Percentiles rank a stretch among this genome's conserved stretches.
Evolutionary conservation across 2,888 invertebrate genomes (phyloP).

Genomic region (Serripes groenlandicus): DNA sequence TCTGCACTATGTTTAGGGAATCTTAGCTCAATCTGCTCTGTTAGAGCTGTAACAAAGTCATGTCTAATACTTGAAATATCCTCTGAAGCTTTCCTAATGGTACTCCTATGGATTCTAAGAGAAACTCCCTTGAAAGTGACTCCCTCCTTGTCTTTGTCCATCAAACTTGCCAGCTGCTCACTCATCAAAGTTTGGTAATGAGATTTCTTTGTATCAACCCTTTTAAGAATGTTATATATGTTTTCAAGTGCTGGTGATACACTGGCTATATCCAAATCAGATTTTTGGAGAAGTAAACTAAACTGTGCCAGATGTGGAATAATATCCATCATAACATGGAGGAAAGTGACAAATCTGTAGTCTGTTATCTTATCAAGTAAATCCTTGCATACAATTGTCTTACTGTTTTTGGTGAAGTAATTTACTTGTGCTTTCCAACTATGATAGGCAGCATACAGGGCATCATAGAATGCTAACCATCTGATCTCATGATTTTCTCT

Average conservation of each 20-base stretch:
- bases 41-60: background rate
- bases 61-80: slow-evolving; percentile 8
- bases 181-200: slow-evolving; percentile 3
- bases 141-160: background rate
- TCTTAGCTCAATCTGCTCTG: background rate
- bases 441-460: slow-evolving; percentile 28
- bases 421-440: slow-evolving; percentile 9
- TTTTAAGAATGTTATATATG: background rate
- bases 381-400: background rate
- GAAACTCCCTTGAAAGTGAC: background rate
- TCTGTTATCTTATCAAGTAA: slow-evolving; percentile 11
- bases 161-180: background rate
- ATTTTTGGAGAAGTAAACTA: slow-evolving; percentile 7
- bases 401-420: slow-evolving; percentile 8
- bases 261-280: slow-evolving; percentile 8
- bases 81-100: slow-evolving; percentile 6
- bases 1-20: slow-evolving; percentile 5
- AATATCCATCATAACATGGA: slow-evolving; percentile 10
- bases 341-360: slow-evolving; percentile 7
- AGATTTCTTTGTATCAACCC: background rate
- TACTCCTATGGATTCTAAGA: slow-evolving; percentile 9
- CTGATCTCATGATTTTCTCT: slow-evolving; percentile 36
- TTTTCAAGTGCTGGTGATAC: slow-evolving; percentile 10
- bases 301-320: slow-evolving; percentile 14
- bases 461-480: slow-evolving; percentile 34